phyloP scores from a whole-genome alignment of 1,140 invertebrate genomes.

The Dufourea novaeangliae region DNA sequence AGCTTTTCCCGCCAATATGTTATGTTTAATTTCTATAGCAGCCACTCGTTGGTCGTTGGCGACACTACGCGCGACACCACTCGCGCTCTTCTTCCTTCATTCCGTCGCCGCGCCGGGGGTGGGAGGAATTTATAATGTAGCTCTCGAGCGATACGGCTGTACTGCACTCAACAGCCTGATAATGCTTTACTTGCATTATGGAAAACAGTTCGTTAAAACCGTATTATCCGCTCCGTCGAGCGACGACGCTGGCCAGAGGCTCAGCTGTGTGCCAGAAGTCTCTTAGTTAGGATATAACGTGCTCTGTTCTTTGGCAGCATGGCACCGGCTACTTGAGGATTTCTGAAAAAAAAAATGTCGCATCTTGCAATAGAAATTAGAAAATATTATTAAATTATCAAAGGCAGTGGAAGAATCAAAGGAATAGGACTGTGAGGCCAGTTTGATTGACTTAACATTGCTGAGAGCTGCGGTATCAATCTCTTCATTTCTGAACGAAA shows the following conservation, averaged over 20 bases:
- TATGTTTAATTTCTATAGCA: conserved; percentile 19
- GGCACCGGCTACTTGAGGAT: neutral
- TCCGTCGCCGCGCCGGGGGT: neutral
- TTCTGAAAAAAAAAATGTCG: too few species aligned
- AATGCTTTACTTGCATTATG: conserved; percentile 75
- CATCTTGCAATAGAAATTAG: too few species aligned
- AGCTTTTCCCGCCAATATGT: too few species aligned
- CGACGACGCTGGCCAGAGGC: conserved; percentile 46
- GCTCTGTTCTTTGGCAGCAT: neutral
- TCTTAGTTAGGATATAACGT: conserved; percentile 43
- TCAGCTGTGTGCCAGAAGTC: conserved; percentile 54
- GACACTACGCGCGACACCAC: neutral
- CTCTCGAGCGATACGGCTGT: conserved; percentile 51
- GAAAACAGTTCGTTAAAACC: conserved; percentile 74
- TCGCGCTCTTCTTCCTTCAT: conserved; percentile 31
- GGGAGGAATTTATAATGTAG: conserved; percentile 65
- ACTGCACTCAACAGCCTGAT: conserved; percentile 67
- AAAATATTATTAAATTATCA: too few species aligned
- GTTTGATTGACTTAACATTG: too few species aligned
- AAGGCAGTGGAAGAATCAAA: too few species aligned
- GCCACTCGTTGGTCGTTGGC: neutral
- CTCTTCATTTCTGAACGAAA: neutral
- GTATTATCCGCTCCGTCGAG: conserved; percentile 64
- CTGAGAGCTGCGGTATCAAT: too few species aligned
- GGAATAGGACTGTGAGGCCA: too few species aligned